Conservation (phyloP, 2,113 vertebrate species). For the Lanius collurio region DNA sequence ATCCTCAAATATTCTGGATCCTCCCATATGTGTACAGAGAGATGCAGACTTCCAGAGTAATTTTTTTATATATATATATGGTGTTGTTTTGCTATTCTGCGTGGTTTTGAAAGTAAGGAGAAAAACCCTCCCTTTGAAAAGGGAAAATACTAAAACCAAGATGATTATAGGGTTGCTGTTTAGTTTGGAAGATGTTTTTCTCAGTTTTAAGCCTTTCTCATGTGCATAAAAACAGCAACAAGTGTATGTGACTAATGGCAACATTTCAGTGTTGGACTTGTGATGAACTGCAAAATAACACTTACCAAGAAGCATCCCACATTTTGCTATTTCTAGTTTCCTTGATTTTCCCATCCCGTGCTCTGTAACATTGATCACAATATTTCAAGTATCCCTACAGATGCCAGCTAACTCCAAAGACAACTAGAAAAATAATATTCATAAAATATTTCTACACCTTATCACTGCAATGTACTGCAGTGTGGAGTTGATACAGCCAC, state of each 20-base stretch:
- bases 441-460: neutral
- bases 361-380: neutral
- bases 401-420: neutral
- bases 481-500: neutral
- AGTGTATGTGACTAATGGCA: conserved; percentile 43
- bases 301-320: conserved; percentile 50
- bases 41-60: neutral
- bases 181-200: neutral
- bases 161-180: neutral
- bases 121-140: neutral
- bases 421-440: neutral
- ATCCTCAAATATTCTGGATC: neutral
- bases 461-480: neutral
- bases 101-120: neutral
- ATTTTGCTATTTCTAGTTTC: conserved; percentile 52
- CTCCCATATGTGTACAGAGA: neutral
- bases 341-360: conserved; percentile 27
- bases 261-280: conserved; percentile 50
- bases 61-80: neutral
- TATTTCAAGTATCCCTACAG: conserved; percentile 35
- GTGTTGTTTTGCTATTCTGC: neutral
- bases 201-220: neutral
- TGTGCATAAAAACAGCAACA: conserved; percentile 40
- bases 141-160: neutral
- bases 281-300: conserved; percentile 54